Percentiles rank a stretch among this genome's conserved stretches.
These are phyloP conservation scores for Crocuta crocuta DNA, from an alignment of 2,113 vertebrate species.

Conservation along the genomic window DNA sequence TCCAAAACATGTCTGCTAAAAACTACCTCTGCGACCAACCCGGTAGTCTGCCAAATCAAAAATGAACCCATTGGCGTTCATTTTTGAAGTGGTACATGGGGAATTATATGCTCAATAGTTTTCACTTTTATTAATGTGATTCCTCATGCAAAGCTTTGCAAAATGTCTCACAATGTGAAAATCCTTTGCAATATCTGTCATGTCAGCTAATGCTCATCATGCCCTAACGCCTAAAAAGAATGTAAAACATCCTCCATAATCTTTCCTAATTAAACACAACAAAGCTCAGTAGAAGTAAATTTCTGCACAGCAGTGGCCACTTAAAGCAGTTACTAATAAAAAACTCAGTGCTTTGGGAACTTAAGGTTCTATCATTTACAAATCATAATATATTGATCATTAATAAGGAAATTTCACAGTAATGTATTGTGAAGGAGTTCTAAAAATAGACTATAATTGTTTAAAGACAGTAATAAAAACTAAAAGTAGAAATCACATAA, in stretches of 20 bases:
- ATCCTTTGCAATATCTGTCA: neutral
- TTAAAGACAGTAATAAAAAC: neutral
- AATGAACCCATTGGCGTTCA: neutral
- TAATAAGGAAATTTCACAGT: neutral
- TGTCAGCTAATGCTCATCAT: neutral
- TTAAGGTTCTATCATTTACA: neutral
- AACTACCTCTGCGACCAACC: neutral
- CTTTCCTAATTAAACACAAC: conserved; percentile 33
- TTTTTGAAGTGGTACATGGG: neutral
- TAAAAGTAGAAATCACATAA: neutral
- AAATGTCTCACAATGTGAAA: neutral
- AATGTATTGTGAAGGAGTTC: neutral
- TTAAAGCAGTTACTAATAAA: neutral
- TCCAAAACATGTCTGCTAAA: conserved; percentile 24
- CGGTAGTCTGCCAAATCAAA: neutral
- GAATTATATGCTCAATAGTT: neutral
- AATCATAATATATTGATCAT: neutral
- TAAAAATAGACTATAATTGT: neutral
- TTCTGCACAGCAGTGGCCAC: neutral
- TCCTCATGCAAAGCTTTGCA: neutral
- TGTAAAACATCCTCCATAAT: neutral
- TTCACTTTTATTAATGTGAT: conserved; percentile 1
- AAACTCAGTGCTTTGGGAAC: neutral
- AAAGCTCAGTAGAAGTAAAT: neutral
- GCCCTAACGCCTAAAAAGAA: neutral